Evolutionary conservation across 2,797 vertebrate species (phyloP).

Genomic region (Phataginus tetradactyla): DNA sequence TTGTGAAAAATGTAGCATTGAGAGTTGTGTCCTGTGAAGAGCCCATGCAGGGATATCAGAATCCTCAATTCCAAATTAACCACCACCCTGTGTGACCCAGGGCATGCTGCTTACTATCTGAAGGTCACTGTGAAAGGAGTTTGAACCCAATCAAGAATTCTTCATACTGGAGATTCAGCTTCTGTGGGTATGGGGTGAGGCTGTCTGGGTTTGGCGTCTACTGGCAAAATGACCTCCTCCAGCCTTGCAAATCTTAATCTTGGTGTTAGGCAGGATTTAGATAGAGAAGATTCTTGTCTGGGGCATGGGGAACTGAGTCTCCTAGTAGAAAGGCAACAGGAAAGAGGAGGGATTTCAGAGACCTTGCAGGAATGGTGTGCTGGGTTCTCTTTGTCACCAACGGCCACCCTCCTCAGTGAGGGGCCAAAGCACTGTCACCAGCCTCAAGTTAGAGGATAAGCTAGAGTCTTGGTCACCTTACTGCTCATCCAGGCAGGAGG

Average conservation of each 20-base stretch:
- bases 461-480: constrained; percentile 25
- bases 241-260: constrained; percentile 32
- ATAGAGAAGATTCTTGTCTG: constrained; percentile 41
- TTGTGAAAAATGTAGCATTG: not conserved
- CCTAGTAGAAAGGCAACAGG: constrained; percentile 28
- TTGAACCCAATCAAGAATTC: constrained; percentile 40
- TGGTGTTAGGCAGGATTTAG: constrained; percentile 1
- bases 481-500: not conserved
- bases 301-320: not conserved
- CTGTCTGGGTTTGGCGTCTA: constrained; percentile 15
- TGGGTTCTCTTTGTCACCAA: constrained; percentile 40
- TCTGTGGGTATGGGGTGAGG: not conserved
- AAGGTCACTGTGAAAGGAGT: constrained; percentile 29
- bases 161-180: constrained; percentile 23
- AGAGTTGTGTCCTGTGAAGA: not conserved
- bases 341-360: constrained; percentile 37
- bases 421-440: constrained; percentile 29
- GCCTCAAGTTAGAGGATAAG: constrained; percentile 40
- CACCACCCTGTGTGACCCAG: not conserved
- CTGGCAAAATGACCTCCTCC: constrained; percentile 15
- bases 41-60: not conserved
- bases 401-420: not conserved
- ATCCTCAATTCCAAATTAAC: constrained; percentile 39
- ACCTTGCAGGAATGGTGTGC: not conserved
- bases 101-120: not conserved